Evolutionary conservation across 1,140 invertebrate genomes (phyloP), one percentile per base, ranked within the genome.

Genomic region (Lepidurus apus): DNA sequence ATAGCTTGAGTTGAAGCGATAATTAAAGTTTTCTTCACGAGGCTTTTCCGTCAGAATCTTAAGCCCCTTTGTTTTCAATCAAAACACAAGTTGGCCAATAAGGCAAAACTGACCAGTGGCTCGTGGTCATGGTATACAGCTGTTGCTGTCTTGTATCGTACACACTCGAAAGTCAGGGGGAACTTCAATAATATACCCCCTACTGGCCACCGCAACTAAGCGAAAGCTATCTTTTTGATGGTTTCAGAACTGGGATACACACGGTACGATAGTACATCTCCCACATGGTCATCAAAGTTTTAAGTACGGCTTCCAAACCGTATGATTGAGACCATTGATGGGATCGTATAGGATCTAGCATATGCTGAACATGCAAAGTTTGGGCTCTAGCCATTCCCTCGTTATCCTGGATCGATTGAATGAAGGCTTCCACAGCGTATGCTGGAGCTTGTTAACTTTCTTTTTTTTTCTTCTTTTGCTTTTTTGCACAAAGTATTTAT

Each of bases 111-210:
- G 53, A 65, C 53, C 53, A 65, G 9, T 65, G 53, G n/a, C 53
- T 65, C 53, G 53, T 65, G 53, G 53, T 65, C 53, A 65, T 65
- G 53, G 53, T 65, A 17, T 65, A 65, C 53, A 65, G 53, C 53
- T 65, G 53, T 65, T 65, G 53, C 53, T 65, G 53, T 65, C 53
- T 13, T 13, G 53, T 65, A 65, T 1, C 17, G 53, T 65, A 21
- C 53, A 13, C 17, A 13, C 21, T n/a, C 53, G 17, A 17, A 65
- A 65, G 21, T 65, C 53, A 65, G 21, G 21, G 53, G 21, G 21
- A 65, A 65, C 53, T 13, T 65, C 53, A 13, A 65, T 65, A 65
- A 65, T 65, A 17, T 11, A 65, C 53, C 53, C 53, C 53, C 53
- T 65, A 65, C 53, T 65, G 21, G 13, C 53, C 13, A 65, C 53